Evolutionary conservation across 2,797 vertebrate species (phyloP), one percentile per base, ranked within the genome.

Genomic region (Lateolabrax maculatus): DNA sequence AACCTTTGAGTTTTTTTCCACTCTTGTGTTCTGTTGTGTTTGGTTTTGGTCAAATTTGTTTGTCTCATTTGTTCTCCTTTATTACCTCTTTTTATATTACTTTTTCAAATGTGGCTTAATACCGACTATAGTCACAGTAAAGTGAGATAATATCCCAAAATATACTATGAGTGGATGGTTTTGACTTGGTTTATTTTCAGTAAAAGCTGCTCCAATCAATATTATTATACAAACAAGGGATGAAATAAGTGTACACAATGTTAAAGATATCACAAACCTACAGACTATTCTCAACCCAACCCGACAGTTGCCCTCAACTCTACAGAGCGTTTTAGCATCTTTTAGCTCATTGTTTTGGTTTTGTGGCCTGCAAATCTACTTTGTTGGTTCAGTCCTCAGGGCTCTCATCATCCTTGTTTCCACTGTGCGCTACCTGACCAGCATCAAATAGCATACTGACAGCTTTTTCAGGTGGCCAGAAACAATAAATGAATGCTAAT

Each of bases 1-100:
- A 93, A 92, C 87, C 39, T 79, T 41, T 71, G 6, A 78, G 36
- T 81, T 78, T 88, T 89, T 90, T 91, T 89, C 67, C 63, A 75
- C 44, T 69, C 48, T 49, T 81, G 43, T 84, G 77, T 90, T 79
- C 49, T 52, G 25, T 77, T 80, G 52, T 79, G 9, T 80, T 74
- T 83, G 9, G 36, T 63, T 71, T 81, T 63, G 5, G 2, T 86
- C 19, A 18, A 1, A 6, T 16, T 57, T 31, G 76, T 39, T 75
- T 2, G 8, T 75, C 23, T 44, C 15, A 60, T 58, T 27, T 62
- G 2, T 65, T 79, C 15, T 29, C 2, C 2, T 19, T 23, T 1
- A 21, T 52, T 72, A 74, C 0, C 6, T 34, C 4, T 29, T 16
- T 79, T 44, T 29, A 8, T 69, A 27, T 43, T 0, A 2, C 19